Evolutionary conservation across 2,888 invertebrate genomes (phyloP), one percentile per base, ranked within the genome.

Genomic region (Coenonympha glycerion): DNA sequence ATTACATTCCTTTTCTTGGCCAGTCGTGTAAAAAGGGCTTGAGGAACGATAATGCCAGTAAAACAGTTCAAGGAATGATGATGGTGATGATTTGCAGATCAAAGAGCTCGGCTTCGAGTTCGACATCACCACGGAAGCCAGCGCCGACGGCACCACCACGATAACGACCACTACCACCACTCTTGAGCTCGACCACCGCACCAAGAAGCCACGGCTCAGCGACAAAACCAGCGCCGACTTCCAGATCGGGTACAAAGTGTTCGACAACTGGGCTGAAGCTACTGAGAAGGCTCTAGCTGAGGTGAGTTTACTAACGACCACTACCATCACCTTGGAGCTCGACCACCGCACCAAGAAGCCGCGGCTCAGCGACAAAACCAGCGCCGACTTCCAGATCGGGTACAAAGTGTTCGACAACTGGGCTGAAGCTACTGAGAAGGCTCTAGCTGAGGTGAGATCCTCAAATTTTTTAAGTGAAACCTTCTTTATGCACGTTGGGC

Each of bases 31-130:
- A n/a, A n/a, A n/a, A n/a, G n/a, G n/a, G n/a, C n/a, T n/a, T n/a
- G n/a, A n/a, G n/a, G n/a, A n/a, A n/a, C n/a, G n/a, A n/a, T n/a
- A n/a, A n/a, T n/a, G n/a, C n/a, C n/a, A n/a, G n/a, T n/a, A n/a
- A n/a, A n/a, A n/a, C n/a, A n/a, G 15, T 31, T 15, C 6, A 13
- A 16, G 13, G 1, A 15, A 16, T 6, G 3, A 16, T 3, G 9
- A 26, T 18, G 18, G n/a, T n/a, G n/a, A n/a, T n/a, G n/a, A n/a
- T n/a, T 55, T 50, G 16, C 45, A 91, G 90, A 90, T 91, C 61
- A 86, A 88, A 39, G 90, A 86, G 59, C 82, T 90, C n/a, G 91
- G 91, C 16, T 91, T 91, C 64, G 89, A 89, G 55, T 69, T 82
- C 57, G 79, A 84, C 46, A 58, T 76, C 34, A 68, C 67, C 33